These are phyloP conservation scores for Lasioglossum figueresi DNA, from an alignment of 2,888 invertebrate species.

Conservation along the genomic window DNA sequence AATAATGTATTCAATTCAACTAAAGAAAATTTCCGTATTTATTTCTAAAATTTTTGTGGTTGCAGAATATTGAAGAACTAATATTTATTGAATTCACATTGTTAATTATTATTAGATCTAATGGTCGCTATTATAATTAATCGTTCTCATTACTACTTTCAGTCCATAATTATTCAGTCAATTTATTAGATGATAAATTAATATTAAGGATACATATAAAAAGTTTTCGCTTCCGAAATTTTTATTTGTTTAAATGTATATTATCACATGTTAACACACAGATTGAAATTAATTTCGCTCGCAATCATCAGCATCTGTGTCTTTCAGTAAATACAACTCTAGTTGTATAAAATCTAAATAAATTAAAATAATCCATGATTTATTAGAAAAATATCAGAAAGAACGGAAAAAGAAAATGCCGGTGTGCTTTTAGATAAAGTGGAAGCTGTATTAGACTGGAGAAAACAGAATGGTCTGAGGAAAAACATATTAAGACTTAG, in stretches of 20 bases:
- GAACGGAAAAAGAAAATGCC: not conserved
- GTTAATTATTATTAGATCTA: not conserved
- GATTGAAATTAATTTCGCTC: not conserved
- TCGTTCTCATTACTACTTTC: not conserved
- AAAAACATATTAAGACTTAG: conserved; percentile 48
- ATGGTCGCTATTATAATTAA: not conserved
- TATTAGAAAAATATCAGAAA: not conserved
- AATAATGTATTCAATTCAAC: not conserved
- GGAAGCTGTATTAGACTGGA: not conserved
- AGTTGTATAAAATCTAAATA: not conserved
- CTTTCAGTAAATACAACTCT: not conserved
- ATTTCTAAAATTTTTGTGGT: not conserved
- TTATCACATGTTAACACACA: not conserved
- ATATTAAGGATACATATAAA: too few species aligned
- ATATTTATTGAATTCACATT: not conserved
- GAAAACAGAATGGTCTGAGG: not conserved
- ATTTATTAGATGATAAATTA: too few species aligned
- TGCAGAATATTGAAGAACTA: not conserved
- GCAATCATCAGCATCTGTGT: too few species aligned
- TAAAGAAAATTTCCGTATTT: not conserved
- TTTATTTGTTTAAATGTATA: too few species aligned
- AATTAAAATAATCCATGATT: too few species aligned
- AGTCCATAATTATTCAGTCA: not conserved
- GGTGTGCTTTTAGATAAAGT: not conserved
- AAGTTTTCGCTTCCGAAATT: too few species aligned